A percentile compares a stretch with the other conserved stretches of the same genome.
Evolutionary conservation across 2,888 invertebrate species (phyloP).

Genomic region (Platycheirus rosarum): DNA sequence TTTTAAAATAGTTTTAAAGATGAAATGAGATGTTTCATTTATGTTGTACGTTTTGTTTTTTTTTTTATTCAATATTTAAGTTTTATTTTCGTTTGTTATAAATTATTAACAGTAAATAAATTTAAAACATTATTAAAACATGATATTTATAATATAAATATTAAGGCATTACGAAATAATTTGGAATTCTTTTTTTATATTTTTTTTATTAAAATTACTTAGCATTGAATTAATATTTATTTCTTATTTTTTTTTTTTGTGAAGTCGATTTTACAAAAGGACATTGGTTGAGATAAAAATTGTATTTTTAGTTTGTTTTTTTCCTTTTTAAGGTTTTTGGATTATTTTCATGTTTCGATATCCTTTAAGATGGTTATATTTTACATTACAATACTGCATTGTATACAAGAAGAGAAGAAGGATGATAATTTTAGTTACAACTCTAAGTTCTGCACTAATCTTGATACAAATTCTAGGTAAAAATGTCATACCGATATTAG

Average conservation of each 20-base stretch:
- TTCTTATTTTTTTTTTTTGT: slow-evolving; percentile 5
- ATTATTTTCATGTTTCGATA: slow-evolving; percentile 45
- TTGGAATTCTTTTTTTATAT: slow-evolving; percentile 11
- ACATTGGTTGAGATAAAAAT: slow-evolving; percentile 17
- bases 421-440: no score
- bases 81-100: slow-evolving; percentile 20
- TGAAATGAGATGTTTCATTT: slow-evolving; percentile 61
- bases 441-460: no score
- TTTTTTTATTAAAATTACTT: slow-evolving; percentile 3
- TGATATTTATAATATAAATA: slow-evolving; percentile 35
- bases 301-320: slow-evolving; percentile 19
- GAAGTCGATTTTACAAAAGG: slow-evolving; percentile 35
- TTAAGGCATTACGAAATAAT: slow-evolving; percentile 71
- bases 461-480: no score
- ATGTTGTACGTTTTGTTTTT: slow-evolving; percentile 58
- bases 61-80: background rate
- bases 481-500: no score
- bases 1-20: slow-evolving; percentile 21
- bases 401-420: no score
- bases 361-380: slow-evolving; percentile 44
- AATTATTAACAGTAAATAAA: slow-evolving; percentile 36
- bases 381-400: background rate
- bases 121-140: slow-evolving; percentile 33
- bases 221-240: slow-evolving; percentile 11
- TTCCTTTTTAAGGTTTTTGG: background rate